Evolutionary conservation across 2,797 vertebrate species (phyloP).

Genomic region (Acanthurus tractus): DNA sequence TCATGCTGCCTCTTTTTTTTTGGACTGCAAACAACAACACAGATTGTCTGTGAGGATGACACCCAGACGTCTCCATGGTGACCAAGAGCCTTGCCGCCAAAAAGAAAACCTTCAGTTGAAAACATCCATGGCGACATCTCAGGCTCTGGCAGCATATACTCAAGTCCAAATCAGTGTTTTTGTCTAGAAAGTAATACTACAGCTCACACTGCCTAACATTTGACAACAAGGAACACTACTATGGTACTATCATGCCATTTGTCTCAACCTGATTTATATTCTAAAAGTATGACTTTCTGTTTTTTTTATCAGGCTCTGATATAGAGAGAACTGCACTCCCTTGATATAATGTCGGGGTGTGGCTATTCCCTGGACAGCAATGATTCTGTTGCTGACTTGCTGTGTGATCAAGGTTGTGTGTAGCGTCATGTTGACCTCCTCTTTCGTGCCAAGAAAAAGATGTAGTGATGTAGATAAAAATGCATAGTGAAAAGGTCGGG

Average conservation of each 20-base stretch:
- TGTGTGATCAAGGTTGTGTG: neutral
- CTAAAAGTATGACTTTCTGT: neutral
- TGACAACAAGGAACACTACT: neutral
- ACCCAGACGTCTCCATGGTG: constrained; percentile 68
- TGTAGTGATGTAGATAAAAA: neutral
- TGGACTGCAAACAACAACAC: constrained; percentile 68
- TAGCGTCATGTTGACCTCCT: neutral
- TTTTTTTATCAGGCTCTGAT: neutral
- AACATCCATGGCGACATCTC: constrained; percentile 43
- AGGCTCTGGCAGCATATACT: constrained; percentile 21
- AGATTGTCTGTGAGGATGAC: constrained; percentile 78
- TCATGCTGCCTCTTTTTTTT: constrained; percentile 42
- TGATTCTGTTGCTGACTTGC: constrained; percentile 3
- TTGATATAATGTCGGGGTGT: constrained; percentile 15
- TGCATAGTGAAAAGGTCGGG: neutral
- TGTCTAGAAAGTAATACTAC: neutral
- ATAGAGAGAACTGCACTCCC: neutral
- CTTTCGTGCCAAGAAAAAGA: neutral
- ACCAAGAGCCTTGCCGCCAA: constrained; percentile 54
- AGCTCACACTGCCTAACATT: neutral
- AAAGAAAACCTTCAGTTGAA: constrained; percentile 47
- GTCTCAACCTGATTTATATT: neutral
- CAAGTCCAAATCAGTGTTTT: neutral
- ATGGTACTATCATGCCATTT: too few species aligned
- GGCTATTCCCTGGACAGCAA: constrained; percentile 20